phyloP scores from a whole-genome alignment of 1,140 invertebrate species.

The Zelostemma sp. region DNA sequence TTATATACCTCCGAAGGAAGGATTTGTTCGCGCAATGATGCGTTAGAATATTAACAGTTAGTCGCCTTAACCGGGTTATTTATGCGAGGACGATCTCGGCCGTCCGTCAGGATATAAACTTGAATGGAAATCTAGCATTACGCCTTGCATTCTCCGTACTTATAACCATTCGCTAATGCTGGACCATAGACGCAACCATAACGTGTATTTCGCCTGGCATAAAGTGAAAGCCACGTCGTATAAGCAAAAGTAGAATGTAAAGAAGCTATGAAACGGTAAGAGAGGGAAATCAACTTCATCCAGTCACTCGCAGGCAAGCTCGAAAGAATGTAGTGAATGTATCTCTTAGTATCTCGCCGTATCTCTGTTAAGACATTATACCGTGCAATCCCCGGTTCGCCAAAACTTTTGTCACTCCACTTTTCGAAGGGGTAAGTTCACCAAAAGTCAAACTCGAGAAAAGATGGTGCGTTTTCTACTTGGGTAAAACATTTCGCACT shows the following conservation, averaged over 20 bases:
- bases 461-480: too few relatives aligned
- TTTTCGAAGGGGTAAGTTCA: slow-evolving; percentile 35
- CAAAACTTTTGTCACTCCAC: slow-evolving; percentile 7
- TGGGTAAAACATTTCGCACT: too few relatives aligned
- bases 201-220: slow-evolving; percentile 45
- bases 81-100: slow-evolving; percentile 14
- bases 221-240: slow-evolving; percentile 65
- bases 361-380: slow-evolving; percentile 42
- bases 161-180: slow-evolving; percentile 37
- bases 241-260: slow-evolving; percentile 63
- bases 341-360: slow-evolving; percentile 50
- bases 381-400: slow-evolving; percentile 27
- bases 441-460: too few relatives aligned
- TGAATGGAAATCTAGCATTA: slow-evolving; percentile 30
- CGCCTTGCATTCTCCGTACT: slow-evolving; percentile 12
- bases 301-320: slow-evolving; percentile 67
- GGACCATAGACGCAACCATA: slow-evolving; percentile 41
- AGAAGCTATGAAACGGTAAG: slow-evolving; percentile 58
- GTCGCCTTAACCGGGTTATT: slow-evolving; percentile 30
- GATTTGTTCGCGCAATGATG: too few relatives aligned
- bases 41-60: too few relatives aligned
- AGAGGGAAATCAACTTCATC: slow-evolving; percentile 59
- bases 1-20: too few relatives aligned
- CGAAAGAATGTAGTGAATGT: slow-evolving; percentile 61
- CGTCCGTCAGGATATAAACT: slow-evolving; percentile 1